phyloP scores from a whole-genome alignment of 2,888 invertebrate genomes.

The Drosophila anomelani region DNA sequence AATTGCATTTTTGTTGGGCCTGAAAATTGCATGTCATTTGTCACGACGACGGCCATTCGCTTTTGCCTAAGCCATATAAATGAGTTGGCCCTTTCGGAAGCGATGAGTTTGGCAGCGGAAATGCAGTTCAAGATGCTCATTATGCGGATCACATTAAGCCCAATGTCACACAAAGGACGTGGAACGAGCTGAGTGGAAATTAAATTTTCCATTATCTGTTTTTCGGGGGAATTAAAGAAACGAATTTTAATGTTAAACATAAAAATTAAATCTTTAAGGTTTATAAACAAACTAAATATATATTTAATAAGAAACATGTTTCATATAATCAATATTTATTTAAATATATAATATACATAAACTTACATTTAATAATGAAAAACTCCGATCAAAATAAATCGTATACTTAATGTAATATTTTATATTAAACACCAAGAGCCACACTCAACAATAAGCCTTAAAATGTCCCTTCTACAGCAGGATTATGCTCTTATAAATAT shows the following conservation, averaged over 20 bases:
- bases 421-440: background rate
- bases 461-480: constrained; percentile 8
- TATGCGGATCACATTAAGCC: constrained; percentile 36
- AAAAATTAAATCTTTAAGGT: background rate
- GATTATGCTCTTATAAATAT: constrained; percentile 24
- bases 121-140: constrained; percentile 44
- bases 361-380: background rate
- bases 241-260: background rate
- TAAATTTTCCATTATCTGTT: constrained; percentile 5
- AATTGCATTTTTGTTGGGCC: constrained; percentile 70
- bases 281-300: background rate
- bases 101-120: constrained; percentile 25
- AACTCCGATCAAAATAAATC: background rate
- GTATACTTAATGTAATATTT: background rate
- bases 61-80: constrained; percentile 77
- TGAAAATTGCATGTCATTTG: constrained; percentile 78
- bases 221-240: background rate
- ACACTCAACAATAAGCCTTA: background rate
- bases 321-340: background rate
- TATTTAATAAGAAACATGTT: background rate
- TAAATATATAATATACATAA: background rate
- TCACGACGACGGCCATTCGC: constrained; percentile 69
- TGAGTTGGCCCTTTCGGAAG: constrained; percentile 52
- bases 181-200: constrained; percentile 1
- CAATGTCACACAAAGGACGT: constrained; percentile 7